Conservation (phyloP, 2,797 vertebrate genomes). For the Microchirus variegatus region DNA sequence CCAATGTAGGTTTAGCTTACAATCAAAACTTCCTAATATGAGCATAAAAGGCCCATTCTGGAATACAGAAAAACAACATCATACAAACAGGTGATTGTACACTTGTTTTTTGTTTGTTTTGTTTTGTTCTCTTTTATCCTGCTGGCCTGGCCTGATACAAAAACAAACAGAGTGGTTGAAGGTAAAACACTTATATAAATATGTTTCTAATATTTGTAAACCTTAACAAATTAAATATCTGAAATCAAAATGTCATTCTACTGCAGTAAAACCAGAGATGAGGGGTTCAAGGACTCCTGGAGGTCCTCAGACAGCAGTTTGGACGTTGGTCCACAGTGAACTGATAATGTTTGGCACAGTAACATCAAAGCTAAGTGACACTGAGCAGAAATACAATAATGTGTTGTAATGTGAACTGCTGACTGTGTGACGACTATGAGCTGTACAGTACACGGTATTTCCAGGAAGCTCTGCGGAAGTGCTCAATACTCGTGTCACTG, state of each 20-base stretch:
- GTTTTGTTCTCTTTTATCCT: no score
- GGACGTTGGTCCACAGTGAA: conserved; percentile 4
- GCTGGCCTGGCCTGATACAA: no score
- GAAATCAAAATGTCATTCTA: not conserved
- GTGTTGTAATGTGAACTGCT: not conserved
- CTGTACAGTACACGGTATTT: conserved; percentile 6
- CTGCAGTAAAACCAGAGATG: not conserved
- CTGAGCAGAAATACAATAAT: not conserved
- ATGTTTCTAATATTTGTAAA: no score
- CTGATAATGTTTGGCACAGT: not conserved
- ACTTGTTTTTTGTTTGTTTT: no score
- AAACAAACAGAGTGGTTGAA: no score
- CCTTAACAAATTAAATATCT: not conserved
- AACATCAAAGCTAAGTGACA: not conserved
- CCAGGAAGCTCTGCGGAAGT: conserved; percentile 38
- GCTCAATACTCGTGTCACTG: conserved; percentile 13
- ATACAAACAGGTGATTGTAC: no score
- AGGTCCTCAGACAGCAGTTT: conserved; percentile 52
- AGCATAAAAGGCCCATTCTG: no score
- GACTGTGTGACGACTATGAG: conserved; percentile 13
- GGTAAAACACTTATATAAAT: no score
- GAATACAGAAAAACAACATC: no score
- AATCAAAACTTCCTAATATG: no score
- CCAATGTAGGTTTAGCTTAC: no score
- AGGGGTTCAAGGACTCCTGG: conserved; percentile 64